phyloP scores from a whole-genome alignment of 2,113 vertebrate genomes.

The Oceanites oceanicus region DNA sequence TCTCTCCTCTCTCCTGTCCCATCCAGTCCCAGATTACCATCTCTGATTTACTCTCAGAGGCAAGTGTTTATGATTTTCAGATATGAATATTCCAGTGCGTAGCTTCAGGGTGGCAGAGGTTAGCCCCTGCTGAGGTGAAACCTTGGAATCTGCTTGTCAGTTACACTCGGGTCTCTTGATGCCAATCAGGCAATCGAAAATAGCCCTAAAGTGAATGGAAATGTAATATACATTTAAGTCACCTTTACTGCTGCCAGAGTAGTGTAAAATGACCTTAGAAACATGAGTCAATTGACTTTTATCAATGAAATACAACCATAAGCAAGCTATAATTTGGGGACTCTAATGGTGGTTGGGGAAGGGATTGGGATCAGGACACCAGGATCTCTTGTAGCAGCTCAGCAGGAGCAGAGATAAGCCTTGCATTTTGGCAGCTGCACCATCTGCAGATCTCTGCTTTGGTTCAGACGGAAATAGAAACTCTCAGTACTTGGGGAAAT shows the following conservation, averaged over 20 bases:
- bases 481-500: not conserved
- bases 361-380: not conserved
- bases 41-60: not conserved
- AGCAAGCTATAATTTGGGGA: not conserved
- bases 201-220: not conserved
- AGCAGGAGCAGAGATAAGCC: not conserved
- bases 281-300: not conserved
- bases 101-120: not conserved
- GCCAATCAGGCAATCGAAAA: not conserved
- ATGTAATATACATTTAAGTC: not conserved
- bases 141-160: not conserved
- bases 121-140: not conserved
- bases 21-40: not conserved
- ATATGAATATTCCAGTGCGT: not conserved
- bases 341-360: not conserved
- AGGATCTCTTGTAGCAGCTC: not conserved
- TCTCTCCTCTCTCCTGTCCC: not conserved
- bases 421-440: not conserved
- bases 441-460: not conserved
- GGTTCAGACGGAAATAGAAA: not conserved
- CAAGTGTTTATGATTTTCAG: not conserved
- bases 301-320: not conserved
- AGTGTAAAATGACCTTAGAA: constrained; percentile 10
- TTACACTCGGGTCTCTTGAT: not conserved
- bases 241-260: not conserved